phyloP scores from a whole-genome alignment of 2,113 vertebrate species.

The Paramormyrops kingsleyae region DNA sequence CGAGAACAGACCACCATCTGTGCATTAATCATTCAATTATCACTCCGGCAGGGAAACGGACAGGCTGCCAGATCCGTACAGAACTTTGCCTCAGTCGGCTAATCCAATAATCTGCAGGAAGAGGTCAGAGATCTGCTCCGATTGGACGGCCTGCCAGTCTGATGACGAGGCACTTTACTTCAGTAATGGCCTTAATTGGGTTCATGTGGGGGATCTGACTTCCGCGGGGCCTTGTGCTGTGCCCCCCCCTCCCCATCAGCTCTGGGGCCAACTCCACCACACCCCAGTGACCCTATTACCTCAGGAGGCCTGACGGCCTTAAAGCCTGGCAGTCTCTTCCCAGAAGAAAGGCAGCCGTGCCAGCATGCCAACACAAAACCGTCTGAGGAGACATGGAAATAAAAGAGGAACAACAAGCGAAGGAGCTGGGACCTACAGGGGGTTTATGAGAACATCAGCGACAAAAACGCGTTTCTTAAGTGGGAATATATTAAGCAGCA shows the following conservation, averaged over 20 bases:
- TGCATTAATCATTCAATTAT: slow-evolving; percentile 43
- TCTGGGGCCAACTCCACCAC: slow-evolving; percentile 2
- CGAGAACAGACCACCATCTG: slow-evolving; percentile 33
- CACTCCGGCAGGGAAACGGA: slow-evolving; percentile 29
- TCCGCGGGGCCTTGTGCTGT: too few species aligned
- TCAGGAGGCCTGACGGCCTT: neutral
- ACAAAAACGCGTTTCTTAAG: neutral
- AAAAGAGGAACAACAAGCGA: slow-evolving; percentile 6
- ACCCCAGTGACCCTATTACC: neutral
- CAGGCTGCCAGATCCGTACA: slow-evolving; percentile 23
- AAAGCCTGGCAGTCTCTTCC: slow-evolving; percentile 1
- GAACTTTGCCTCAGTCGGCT: slow-evolving; percentile 29
- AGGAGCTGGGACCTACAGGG: slow-evolving; percentile 25
- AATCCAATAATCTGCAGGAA: slow-evolving; percentile 38
- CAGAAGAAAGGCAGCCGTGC: slow-evolving; percentile 18
- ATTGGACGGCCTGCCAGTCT: slow-evolving; percentile 28
- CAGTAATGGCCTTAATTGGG: slow-evolving; percentile 42
- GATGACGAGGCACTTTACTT: slow-evolving; percentile 28
- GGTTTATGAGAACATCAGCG: slow-evolving; percentile 26
- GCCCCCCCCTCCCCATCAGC: slow-evolving; percentile 17
- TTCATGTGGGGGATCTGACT: slow-evolving; percentile 30
- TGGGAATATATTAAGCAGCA: slow-evolving; percentile 8
- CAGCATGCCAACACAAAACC: neutral
- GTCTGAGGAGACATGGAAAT: neutral
- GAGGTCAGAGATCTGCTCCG: slow-evolving; percentile 14